Evolutionary conservation across 2,797 vertebrate species (phyloP).

Genomic region (Protonibea diacanthus): DNA sequence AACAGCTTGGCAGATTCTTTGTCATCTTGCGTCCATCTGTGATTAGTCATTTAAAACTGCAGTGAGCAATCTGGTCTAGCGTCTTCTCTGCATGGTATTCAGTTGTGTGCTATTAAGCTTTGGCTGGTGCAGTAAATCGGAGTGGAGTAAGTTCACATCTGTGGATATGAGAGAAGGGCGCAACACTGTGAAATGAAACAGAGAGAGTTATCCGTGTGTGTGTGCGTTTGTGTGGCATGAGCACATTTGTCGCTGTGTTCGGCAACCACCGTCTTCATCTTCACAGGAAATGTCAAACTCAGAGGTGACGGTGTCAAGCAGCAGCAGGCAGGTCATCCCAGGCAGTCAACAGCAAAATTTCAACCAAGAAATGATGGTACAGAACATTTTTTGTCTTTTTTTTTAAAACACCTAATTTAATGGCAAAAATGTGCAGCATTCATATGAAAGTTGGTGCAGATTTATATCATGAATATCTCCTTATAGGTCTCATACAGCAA

Average conservation of each 20-base stretch:
- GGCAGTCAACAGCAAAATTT: conserved; percentile 80
- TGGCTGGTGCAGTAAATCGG: conserved; percentile 50
- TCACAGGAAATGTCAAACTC: conserved; percentile 86
- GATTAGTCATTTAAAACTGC: conserved; percentile 66
- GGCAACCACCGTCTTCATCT: conserved; percentile 55
- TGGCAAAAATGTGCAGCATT: background rate
- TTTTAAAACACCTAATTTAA: background rate
- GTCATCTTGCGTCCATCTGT: conserved; percentile 62
- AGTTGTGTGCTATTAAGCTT: conserved; percentile 56
- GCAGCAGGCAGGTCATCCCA: conserved; percentile 80
- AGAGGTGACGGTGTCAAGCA: conserved; percentile 80
- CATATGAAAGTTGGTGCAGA: background rate
- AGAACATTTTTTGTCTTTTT: too few relatives aligned
- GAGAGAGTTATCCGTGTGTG: conserved; percentile 16
- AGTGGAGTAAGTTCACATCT: conserved; percentile 46
- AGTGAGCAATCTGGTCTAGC: conserved; percentile 55
- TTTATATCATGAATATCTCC: conserved; percentile 7
- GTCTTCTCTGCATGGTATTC: conserved; percentile 61
- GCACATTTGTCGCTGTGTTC: conserved; percentile 46
- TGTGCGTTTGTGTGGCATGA: conserved; percentile 28
- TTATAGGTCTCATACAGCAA: conserved; percentile 75
- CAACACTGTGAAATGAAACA: conserved; percentile 14
- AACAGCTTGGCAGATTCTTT: conserved; percentile 62
- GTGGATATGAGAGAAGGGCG: conserved; percentile 24
- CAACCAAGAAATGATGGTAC: conserved; percentile 88